Base-by-base conservation (phyloP, 2,888 invertebrate genomes). In the Enoplolaimus lenunculus region DNA sequence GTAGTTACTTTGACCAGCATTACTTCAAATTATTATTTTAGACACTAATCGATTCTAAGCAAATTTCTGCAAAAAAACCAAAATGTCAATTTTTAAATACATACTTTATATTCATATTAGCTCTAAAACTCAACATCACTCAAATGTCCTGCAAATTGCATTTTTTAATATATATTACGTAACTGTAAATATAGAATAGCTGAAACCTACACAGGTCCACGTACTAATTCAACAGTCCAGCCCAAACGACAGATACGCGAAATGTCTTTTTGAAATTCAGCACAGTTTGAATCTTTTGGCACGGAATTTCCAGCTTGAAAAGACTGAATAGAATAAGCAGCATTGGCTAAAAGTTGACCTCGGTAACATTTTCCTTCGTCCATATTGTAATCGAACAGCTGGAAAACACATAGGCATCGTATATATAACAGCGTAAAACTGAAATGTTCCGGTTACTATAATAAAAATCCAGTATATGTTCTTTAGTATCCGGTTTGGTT, bases 211-310 rank as follows among this genome's bases (percentile, higher is more conserved):
- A 71, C 16, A 30, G 7, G 34, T 29, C 72, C 68, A 83, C 86
- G 85, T 81, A 94, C 93, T 88, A 93, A 86, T 87, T 95, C 95
- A 1, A 90, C 87, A 80, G 93, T 92, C 93, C 94, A 94, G 73
- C 93, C 94, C 81, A 94, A 85, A 76, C 92, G 87, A 75, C 90
- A 88, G 0, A 91, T 90, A 72, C 88, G 81, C 75, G 87, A 86
- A 59, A 92, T 82, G 76, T 89, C 90, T 75, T 90, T 90, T 0
- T 88, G 87, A 0, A 89, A 89, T 1, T 28, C 28, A 26, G 31
- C 2, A 13, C 28, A 21, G n/a, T 21, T 31, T 34, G 59, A 29
- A 30, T 29, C 28, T 70, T 31, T 16, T 30, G 7, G 64, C 7
- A 7, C 29, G n/a, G 64, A 7, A 28, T 62, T 30, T 13, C 64